Conservation (phyloP, 2,797 vertebrate genomes). For the Chaetophractus vellerosus region DNA sequence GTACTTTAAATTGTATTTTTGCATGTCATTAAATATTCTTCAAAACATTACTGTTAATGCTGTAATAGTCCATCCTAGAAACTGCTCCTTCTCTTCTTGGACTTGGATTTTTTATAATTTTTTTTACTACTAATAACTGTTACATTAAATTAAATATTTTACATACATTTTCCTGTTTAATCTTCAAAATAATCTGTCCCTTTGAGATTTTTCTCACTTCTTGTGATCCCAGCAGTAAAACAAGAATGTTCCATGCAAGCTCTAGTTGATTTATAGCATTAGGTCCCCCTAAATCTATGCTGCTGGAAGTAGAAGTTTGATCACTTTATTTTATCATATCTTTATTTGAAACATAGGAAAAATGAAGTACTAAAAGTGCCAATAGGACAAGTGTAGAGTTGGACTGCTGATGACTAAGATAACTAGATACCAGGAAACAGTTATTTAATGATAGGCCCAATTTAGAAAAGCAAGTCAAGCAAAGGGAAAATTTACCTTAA, state of each 20-base stretch:
- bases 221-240: not conserved
- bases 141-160: not conserved
- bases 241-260: slow-evolving; percentile 3
- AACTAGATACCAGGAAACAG: not conserved
- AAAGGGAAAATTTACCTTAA: slow-evolving; percentile 52
- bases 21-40: not conserved
- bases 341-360: not conserved
- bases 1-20: not conserved
- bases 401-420: not conserved
- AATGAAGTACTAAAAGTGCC: not conserved
- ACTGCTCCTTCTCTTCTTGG: not conserved
- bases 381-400: not conserved
- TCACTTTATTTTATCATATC: slow-evolving; percentile 6
- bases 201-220: slow-evolving; percentile 19
- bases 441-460: slow-evolving; percentile 13
- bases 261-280: not conserved
- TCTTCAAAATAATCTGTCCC: not conserved
- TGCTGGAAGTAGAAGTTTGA: not conserved
- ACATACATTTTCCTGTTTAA: not conserved
- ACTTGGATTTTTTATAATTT: not conserved
- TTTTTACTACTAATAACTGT: not conserved
- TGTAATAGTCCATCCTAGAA: not conserved
- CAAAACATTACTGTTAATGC: not conserved
- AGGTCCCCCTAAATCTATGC: not conserved
- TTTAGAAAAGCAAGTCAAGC: not conserved